A percentile compares a stretch with the other conserved stretches of the same genome.
These are phyloP conservation scores for Phylloscopus collybita DNA, from an alignment of 2,797 vertebrate genomes.

Conservation along the genomic window DNA sequence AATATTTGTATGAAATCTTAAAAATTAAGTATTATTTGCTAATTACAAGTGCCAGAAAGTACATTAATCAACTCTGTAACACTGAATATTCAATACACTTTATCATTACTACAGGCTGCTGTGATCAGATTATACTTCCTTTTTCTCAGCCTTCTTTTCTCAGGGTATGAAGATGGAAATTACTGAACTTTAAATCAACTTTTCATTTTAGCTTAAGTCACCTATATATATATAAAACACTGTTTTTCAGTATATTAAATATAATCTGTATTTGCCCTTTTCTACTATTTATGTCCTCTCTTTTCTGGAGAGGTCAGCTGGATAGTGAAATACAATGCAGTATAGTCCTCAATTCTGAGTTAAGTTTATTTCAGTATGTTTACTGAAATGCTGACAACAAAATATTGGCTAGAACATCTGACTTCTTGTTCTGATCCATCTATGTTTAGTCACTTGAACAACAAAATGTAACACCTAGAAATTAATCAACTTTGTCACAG, in stretches of 20 bases:
- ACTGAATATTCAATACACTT: neutral
- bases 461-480: neutral
- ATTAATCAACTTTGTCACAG: neutral
- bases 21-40: neutral
- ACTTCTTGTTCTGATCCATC: neutral
- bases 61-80: neutral
- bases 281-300: neutral
- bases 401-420: neutral
- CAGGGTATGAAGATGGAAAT: neutral
- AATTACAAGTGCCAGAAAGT: neutral
- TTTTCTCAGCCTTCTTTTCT: neutral
- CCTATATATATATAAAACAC: neutral
- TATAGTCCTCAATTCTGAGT: neutral
- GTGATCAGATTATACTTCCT: neutral
- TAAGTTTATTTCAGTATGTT: neutral
- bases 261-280: neutral
- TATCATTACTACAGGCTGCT: neutral
- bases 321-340: neutral
- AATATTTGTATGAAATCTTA: neutral
- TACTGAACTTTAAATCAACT: neutral
- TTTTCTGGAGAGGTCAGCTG: neutral
- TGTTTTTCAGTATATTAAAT: neutral
- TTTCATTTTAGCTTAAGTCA: neutral
- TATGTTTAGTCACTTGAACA: neutral
- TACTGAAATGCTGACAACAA: neutral